Base-by-base conservation (phyloP, 2,113 vertebrate genomes). In the Salvelinus sp. region DNA sequence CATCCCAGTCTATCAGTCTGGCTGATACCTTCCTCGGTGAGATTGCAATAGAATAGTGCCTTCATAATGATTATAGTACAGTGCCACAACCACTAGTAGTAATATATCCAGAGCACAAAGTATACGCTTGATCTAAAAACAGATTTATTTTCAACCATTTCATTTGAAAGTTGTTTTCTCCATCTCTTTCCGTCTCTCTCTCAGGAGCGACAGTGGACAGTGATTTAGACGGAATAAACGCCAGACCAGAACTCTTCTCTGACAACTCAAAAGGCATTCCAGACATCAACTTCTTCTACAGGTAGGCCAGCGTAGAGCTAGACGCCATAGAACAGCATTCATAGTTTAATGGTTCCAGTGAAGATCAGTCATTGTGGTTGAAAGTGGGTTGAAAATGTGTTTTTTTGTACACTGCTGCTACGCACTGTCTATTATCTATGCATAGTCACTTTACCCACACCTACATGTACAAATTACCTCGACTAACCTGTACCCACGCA, bases 261-360 rank as follows among this genome's bases (percentile, higher is more conserved):
- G 80, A 86, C 33, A 88, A 92, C 73, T 73, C 88, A 27, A 93
- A 83, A 62, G 92, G 92, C 81, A 76, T 95, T 79, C 93, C 93
- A 0, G 96, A 99, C 79, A 93, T 99, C n/a, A 93, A 96, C 91
- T 98, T 97, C 92, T 98, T 95, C 94, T 99, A 96, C 91, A 96
- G 96, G 97, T 98, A 92, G 85, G 70, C 28, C 4, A 18, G 54
- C 2, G 38, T 16, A 27, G 23, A 60, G 70, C 9, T 14, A 70
- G 54, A 22, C 7, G n/a, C 58, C 13, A 7, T 9, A 9, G 58
- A 13, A n/a, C 58, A 23, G 58, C n/a, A 6, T 62, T 22, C 58
- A 67, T 16, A 18, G 25, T 33, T 69, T 9, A 27, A 14, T 67
- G 65, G 50, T 54, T 54, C 50, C 50, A 54, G 50, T 54, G 3